Evolutionary conservation across 2,888 invertebrate genomes (phyloP), one percentile per base, ranked within the genome.

Genomic region (Azorinus chamasolen): DNA sequence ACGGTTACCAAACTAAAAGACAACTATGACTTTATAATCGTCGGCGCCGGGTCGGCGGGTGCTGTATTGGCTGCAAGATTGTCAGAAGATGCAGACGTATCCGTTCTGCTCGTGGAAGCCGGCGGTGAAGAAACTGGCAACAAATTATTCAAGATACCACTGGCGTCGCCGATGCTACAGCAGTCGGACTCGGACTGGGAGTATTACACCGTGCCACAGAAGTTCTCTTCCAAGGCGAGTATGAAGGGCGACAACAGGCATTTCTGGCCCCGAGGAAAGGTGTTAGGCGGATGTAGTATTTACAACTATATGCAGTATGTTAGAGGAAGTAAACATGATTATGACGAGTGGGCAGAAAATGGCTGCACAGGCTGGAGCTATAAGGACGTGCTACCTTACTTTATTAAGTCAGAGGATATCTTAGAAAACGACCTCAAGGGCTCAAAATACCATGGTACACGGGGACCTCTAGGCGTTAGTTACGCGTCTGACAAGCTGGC

Each of bases 181-280:
- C 76, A 87, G 66, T 80, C 87, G 0, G 79, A 78, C 18, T 84
- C 84, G 50, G 91, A 91, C 77, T 91, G 93, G 93, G 87, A 89
- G 65, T 94, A 94, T 81, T 89, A 93, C 73, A 94, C 94, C 1
- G 86, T 85, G 12, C 91, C 93, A 0, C 93, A 94, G 84, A 88
- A 88, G 71, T 87, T 91, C 63, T 50, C 75, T 0, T 63, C 57
- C 14, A 43, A 63, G 14, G 58, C 57, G 14, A 63, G 55, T 3
- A 32, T 37, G 10, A 22, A 58, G 0, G 70, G 54, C 4, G 32
- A 46, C 18, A 80, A 96, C 87, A 95, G 97, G 50, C 97, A 97
- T 90, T 96, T 96, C 88, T 97, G 97, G 97, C 97, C 97, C 0
- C 95, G 97, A 71, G 98, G 98, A 55, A 97, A 97, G 94, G 97